A percentile compares a stretch with the other conserved stretches of the same genome.
Evolutionary conservation across 2,888 invertebrate genomes (phyloP).

Genomic region (Helleia helle): DNA sequence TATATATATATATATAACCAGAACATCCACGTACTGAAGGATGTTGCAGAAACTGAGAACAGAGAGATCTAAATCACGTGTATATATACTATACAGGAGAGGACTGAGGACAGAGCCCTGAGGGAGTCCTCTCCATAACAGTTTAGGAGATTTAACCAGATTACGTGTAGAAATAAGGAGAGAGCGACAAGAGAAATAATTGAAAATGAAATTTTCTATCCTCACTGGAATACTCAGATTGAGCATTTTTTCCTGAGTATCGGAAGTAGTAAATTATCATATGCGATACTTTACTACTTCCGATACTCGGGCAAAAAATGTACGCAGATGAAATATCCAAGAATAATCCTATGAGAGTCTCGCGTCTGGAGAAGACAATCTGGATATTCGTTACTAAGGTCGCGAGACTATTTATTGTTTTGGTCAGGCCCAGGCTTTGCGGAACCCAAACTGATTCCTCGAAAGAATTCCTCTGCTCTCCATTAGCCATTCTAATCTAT

Average conservation of each 20-base stretch:
- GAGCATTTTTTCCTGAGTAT: slow-evolving; percentile 17
- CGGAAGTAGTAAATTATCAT: slow-evolving; percentile 19
- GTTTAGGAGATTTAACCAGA: not conserved
- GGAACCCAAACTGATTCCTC: not conserved
- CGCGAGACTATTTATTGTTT: not conserved
- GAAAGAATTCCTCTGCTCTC: slow-evolving; percentile 1
- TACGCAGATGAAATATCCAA: slow-evolving; percentile 16
- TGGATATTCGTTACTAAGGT: not conserved
- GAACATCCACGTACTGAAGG: slow-evolving; percentile 1
- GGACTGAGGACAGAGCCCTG: no score
- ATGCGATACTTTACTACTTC: slow-evolving; percentile 19
- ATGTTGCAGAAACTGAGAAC: not conserved
- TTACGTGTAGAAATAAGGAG: not conserved
- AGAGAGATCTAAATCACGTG: not conserved
- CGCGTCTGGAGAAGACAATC: not conserved
- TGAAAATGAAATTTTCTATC: slow-evolving; percentile 11
- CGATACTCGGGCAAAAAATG: slow-evolving; percentile 18
- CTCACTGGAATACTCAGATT: slow-evolving; percentile 15
- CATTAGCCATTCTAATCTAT: not conserved
- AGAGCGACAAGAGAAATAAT: no score
- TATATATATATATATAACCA: not conserved
- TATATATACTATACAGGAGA: not conserved
- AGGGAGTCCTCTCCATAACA: slow-evolving; percentile 2
- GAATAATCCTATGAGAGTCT: no score
- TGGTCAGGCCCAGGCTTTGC: no score